A percentile compares a stretch with the other conserved stretches of the same genome.
Conservation (phyloP, 2,888 invertebrate species). For the Alloplasta piceator region DNA sequence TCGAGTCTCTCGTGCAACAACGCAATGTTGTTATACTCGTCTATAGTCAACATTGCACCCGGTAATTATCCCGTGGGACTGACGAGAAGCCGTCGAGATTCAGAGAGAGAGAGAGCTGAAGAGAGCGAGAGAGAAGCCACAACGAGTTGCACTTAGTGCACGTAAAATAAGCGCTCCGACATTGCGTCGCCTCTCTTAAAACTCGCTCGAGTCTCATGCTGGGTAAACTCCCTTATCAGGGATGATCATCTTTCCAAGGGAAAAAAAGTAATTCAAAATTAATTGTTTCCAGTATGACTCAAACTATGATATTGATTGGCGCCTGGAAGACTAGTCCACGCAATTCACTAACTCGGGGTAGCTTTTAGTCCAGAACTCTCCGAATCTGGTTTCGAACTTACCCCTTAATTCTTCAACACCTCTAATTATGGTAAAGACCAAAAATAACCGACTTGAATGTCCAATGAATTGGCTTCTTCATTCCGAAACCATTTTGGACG, state of each 20-base stretch:
- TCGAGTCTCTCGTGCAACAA: slow-evolving; percentile 50
- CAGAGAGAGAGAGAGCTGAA: slow-evolving; percentile 13
- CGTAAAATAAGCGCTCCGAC: slow-evolving; percentile 42
- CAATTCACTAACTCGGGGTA: too few species aligned
- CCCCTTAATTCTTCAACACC: too few species aligned
- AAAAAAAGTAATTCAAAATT: background rate
- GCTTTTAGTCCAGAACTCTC: too few species aligned
- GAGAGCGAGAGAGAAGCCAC: slow-evolving; percentile 2
- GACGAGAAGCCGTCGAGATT: slow-evolving; percentile 41
- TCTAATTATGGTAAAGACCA: too few species aligned
- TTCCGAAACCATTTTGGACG: too few species aligned
- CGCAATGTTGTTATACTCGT: slow-evolving; percentile 51
- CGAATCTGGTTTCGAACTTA: too few species aligned
- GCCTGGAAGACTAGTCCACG: too few species aligned
- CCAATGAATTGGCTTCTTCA: too few species aligned
- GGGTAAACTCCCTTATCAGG: slow-evolving; percentile 1
- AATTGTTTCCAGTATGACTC: background rate
- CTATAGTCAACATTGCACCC: slow-evolving; percentile 60
- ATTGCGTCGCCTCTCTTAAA: slow-evolving; percentile 34
- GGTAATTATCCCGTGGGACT: slow-evolving; percentile 65
- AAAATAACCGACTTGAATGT: too few species aligned
- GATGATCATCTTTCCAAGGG: too few species aligned
- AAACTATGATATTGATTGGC: too few species aligned
- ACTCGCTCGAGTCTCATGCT: slow-evolving; percentile 21
- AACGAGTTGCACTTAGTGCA: slow-evolving; percentile 49